Conservation (phyloP, 92 coral and sea anemone species). For the Heteractis magnifica region DNA sequence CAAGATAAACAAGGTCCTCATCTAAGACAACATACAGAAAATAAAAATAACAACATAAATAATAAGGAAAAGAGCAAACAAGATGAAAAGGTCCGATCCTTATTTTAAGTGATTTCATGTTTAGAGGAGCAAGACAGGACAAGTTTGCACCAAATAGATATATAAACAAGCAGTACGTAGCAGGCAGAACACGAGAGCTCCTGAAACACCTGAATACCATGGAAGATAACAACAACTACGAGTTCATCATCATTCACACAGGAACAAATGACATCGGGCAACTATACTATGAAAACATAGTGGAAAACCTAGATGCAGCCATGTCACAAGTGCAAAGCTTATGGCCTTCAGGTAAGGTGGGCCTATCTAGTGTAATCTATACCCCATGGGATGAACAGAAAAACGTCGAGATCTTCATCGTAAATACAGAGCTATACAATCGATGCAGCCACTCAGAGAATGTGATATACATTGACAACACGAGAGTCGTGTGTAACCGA, state of each 20-base stretch:
- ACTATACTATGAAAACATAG: not conserved
- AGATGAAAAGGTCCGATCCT: too few relatives aligned
- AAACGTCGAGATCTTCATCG: slow-evolving; percentile 13
- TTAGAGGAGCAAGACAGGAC: too few relatives aligned
- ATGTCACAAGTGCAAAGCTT: not conserved
- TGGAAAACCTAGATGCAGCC: slow-evolving; percentile 1
- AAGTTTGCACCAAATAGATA: too few relatives aligned
- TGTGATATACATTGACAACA: slow-evolving; percentile 34
- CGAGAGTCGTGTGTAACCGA: slow-evolving; percentile 15
- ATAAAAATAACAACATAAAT: not conserved
- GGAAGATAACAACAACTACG: slow-evolving; percentile 6
- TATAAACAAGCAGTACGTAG: too few relatives aligned
- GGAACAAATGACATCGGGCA: slow-evolving; percentile 33
- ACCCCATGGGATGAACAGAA: slow-evolving; percentile 2
- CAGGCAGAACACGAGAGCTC: too few relatives aligned
- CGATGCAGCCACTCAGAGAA: not conserved
- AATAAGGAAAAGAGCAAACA: not conserved
- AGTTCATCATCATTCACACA: slow-evolving; percentile 23
- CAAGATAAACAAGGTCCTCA: not conserved
- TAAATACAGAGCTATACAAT: slow-evolving; percentile 5
- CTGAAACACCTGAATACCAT: too few relatives aligned
- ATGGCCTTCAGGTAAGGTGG: slow-evolving; percentile 18
- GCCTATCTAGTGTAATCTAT: slow-evolving; percentile 8
- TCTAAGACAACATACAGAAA: not conserved
- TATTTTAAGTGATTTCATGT: too few relatives aligned